A percentile compares a stretch with the other conserved stretches of the same genome.
Conservation (phyloP, 2,113 vertebrate genomes). For the Amphilophus citrinellus region DNA sequence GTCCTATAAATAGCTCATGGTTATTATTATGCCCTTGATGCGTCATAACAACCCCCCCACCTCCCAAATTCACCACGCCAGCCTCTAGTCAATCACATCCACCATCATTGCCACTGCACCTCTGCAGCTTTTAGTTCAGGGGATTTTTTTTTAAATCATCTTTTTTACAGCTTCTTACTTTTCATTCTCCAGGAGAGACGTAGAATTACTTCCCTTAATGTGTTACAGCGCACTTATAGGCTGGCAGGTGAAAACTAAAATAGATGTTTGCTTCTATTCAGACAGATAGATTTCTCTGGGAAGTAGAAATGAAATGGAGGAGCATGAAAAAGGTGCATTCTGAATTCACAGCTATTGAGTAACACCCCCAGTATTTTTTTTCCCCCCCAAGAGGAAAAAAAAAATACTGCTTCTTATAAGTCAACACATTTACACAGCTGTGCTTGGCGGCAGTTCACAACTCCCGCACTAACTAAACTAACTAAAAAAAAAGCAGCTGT, state of each 20-base stretch:
- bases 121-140: conserved; percentile 5
- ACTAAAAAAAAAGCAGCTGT: not conserved
- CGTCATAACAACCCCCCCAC: conserved; percentile 46
- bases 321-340: not conserved
- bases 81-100: conserved; percentile 46
- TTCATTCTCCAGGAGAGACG: not conserved
- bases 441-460: not conserved
- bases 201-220: not conserved
- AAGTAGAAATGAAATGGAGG: not conserved
- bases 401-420: not conserved
- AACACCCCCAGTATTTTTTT: not conserved
- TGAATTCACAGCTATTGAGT: conserved; percentile 12
- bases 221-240: not conserved
- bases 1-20: conserved; percentile 64
- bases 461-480: not conserved
- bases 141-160: not conserved
- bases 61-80: conserved; percentile 46
- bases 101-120: conserved; percentile 1
- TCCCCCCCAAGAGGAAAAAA: no score
- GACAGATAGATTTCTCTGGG: not conserved
- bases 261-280: conserved; percentile 1
- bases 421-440: not conserved
- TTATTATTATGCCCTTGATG: conserved; percentile 67
- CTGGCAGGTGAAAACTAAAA: conserved; percentile 22
- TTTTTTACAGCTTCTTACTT: not conserved